Evolutionary conservation across 1,140 invertebrate genomes (phyloP).

Genomic region (Nasonia longicornis): DNA sequence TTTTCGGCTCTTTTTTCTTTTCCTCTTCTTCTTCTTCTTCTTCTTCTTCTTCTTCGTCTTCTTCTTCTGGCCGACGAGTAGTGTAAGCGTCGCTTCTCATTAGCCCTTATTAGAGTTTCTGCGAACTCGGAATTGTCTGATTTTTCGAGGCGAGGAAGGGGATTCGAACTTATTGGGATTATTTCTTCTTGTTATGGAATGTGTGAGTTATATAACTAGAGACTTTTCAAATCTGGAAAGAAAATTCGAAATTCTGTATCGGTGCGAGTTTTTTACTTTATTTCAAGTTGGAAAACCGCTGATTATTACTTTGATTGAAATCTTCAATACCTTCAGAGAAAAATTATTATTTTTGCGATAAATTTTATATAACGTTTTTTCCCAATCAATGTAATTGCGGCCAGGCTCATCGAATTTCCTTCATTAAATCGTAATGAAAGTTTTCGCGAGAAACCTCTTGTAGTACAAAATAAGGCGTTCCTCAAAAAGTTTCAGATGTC

Average conservation of each 20-base stretch:
- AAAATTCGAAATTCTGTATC: neutral
- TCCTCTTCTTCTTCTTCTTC: neutral
- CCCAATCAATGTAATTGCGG: too few relatives aligned
- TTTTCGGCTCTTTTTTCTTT: neutral
- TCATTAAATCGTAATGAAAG: too few relatives aligned
- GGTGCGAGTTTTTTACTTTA: too few relatives aligned
- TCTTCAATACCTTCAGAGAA: too few relatives aligned
- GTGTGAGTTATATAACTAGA: neutral
- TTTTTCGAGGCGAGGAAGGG: conserved; percentile 12
- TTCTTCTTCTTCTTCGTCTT: conserved; percentile 3
- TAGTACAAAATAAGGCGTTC: neutral
- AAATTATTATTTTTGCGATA: too few relatives aligned
- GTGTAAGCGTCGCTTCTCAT: conserved; percentile 34
- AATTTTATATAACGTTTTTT: too few relatives aligned
- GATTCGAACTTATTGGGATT: neutral
- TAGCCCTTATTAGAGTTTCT: conserved; percentile 38
- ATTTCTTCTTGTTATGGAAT: neutral
- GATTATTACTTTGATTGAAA: too few relatives aligned
- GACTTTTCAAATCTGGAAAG: neutral
- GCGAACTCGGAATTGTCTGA: neutral
- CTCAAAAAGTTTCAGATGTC: neutral
- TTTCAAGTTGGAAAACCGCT: too few relatives aligned
- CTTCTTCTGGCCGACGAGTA: neutral
- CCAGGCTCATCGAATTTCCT: too few relatives aligned
- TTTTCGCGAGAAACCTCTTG: too few relatives aligned